Conservation (phyloP, 2,113 vertebrate species). For the Corythaixoides concolor region DNA sequence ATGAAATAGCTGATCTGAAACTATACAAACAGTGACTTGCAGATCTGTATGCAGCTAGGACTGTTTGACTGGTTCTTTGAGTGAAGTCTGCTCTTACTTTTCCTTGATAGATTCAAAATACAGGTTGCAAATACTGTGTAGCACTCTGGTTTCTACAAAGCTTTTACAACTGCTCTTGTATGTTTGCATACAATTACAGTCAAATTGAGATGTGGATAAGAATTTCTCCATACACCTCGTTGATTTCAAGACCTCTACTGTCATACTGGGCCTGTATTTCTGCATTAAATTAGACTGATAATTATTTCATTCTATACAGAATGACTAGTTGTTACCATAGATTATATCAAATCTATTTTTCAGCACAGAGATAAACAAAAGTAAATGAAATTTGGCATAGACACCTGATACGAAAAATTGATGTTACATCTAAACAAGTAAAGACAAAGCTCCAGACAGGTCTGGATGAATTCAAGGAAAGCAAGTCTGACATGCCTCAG, state of each 20-base stretch:
- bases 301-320: neutral
- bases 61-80: neutral
- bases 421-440: neutral
- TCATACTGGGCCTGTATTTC: neutral
- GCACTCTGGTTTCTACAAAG: neutral
- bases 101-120: neutral
- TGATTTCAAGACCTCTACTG: neutral
- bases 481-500: neutral
- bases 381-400: neutral
- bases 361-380: neutral
- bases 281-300: neutral
- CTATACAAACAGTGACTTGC: neutral
- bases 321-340: neutral
- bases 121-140: neutral
- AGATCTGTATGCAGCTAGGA: neutral
- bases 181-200: neutral
- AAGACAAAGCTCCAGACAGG: neutral
- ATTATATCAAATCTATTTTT: neutral
- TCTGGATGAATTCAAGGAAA: neutral
- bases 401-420: neutral
- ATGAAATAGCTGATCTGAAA: neutral
- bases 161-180: neutral
- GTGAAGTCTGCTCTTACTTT: neutral
- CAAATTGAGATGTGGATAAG: neutral
- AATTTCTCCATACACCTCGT: neutral